Evolutionary conservation across 2,888 invertebrate genomes (phyloP).

Genomic region (Perdita meconis): DNA sequence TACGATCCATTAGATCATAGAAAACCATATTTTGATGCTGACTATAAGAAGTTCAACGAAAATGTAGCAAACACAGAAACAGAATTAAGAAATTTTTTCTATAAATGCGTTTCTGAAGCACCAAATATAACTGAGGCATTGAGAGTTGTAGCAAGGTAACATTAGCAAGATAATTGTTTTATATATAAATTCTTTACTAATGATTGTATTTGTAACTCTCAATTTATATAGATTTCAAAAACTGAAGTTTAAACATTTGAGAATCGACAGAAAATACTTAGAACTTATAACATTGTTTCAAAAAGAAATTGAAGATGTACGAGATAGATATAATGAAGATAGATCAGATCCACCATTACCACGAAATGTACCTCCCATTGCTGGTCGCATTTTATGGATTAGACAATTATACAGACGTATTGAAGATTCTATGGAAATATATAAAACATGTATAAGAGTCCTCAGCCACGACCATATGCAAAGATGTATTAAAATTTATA

Average conservation of each 20-base stretch:
- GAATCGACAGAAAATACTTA: slow-evolving; percentile 90
- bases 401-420: slow-evolving; percentile 91
- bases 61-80: slow-evolving; percentile 89
- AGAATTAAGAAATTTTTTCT: slow-evolving; percentile 90
- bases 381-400: slow-evolving; percentile 94
- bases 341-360: slow-evolving; percentile 90
- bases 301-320: slow-evolving; percentile 88
- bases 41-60: slow-evolving; percentile 90
- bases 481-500: slow-evolving; percentile 91
- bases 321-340: slow-evolving; percentile 92
- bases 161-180: background rate
- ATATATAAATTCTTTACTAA: background rate
- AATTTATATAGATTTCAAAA: slow-evolving; percentile 88
- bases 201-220: background rate
- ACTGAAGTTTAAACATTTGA: slow-evolving; percentile 89
- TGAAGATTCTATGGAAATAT: slow-evolving; percentile 90
- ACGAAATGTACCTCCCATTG: slow-evolving; percentile 91
- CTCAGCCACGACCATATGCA: slow-evolving; percentile 89
- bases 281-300: slow-evolving; percentile 89
- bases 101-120: slow-evolving; percentile 83
- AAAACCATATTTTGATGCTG: slow-evolving; percentile 89
- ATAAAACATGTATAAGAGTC: slow-evolving; percentile 84
- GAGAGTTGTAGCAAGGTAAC: slow-evolving; percentile 81
- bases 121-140: slow-evolving; percentile 83
- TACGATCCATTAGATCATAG: slow-evolving; percentile 94